Evolutionary conservation across 2,113 vertebrate species (phyloP).

Genomic region (Nematolebias whitei): DNA sequence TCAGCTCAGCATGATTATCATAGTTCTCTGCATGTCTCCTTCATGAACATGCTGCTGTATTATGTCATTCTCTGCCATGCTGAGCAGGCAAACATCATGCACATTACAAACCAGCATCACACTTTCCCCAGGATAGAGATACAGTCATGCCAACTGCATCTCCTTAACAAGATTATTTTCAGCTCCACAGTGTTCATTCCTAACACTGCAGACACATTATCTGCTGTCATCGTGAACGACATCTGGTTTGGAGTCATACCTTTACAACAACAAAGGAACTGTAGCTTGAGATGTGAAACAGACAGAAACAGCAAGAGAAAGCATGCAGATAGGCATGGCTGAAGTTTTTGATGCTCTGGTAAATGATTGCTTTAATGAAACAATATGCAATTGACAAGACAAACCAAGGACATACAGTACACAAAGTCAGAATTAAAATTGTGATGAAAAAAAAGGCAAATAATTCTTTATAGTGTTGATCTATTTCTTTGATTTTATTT

Average conservation of each 20-base stretch:
- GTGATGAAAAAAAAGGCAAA: conserved; percentile 57
- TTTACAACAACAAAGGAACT: conserved; percentile 21
- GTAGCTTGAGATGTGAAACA: conserved; percentile 27
- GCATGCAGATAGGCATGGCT: conserved; percentile 45
- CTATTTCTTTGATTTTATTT: neutral
- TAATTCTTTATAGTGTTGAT: neutral
- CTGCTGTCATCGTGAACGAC: conserved; percentile 11
- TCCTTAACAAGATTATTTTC: conserved; percentile 25
- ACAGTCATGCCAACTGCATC: conserved; percentile 63
- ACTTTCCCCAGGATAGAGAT: conserved; percentile 29
- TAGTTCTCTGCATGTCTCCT: conserved; percentile 35
- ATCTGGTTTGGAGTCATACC: conserved; percentile 15
- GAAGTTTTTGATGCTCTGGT: conserved; percentile 9
- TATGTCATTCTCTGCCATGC: conserved; percentile 65
- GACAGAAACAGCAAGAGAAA: conserved; percentile 22
- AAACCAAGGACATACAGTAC: conserved; percentile 7
- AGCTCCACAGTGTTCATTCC: conserved; percentile 40
- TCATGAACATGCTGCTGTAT: conserved; percentile 71
- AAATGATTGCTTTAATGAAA: conserved; percentile 15
- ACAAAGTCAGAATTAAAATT: neutral
- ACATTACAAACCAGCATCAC: conserved; percentile 40
- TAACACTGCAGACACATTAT: conserved; percentile 12
- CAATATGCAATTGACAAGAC: conserved; percentile 25
- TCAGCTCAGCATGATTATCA: conserved; percentile 50
- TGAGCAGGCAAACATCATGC: conserved; percentile 42